A percentile compares a stretch with the other conserved stretches of the same genome.
phyloP scores from a whole-genome alignment of 64 coral and sea anemone genomes.

The Anthopleura sola region DNA sequence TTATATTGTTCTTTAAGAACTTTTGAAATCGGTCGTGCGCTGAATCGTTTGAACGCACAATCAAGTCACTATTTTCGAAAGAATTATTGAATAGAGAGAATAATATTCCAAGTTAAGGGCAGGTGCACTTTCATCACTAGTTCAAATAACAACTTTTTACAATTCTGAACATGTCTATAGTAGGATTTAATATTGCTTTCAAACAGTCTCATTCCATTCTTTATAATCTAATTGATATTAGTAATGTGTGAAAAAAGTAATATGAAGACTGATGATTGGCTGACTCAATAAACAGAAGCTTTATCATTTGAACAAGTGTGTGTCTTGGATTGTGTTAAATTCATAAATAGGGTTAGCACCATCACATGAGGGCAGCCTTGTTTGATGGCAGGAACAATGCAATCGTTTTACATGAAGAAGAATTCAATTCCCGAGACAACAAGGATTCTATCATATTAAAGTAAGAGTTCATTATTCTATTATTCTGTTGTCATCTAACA shows the following conservation, averaged over 20 bases:
- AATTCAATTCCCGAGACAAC: no score
- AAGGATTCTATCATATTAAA: no score
- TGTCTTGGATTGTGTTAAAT: background rate
- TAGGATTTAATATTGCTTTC: constrained; percentile 9
- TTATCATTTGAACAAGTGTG: background rate
- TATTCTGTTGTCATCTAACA: no score
- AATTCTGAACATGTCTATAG: constrained; percentile 3
- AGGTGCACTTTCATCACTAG: background rate
- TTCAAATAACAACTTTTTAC: background rate
- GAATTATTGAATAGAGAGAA: constrained; percentile 1
- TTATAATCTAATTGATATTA: background rate
- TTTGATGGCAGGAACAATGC: no score
- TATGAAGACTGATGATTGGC: constrained; percentile 16
- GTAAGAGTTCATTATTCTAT: no score
- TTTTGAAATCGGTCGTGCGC: background rate
- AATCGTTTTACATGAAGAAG: no score
- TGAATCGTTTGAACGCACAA: background rate
- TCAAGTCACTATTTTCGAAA: background rate
- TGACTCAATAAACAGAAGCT: constrained; percentile 7
- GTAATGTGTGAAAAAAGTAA: background rate
- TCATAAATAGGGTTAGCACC: background rate
- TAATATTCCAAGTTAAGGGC: background rate
- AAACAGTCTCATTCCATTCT: background rate
- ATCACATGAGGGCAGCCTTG: no score
- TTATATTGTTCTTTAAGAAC: background rate